Evolutionary conservation across 2,113 vertebrate genomes (phyloP), one percentile per base, ranked within the genome.

Genomic region (Poicephalus meyeri): DNA sequence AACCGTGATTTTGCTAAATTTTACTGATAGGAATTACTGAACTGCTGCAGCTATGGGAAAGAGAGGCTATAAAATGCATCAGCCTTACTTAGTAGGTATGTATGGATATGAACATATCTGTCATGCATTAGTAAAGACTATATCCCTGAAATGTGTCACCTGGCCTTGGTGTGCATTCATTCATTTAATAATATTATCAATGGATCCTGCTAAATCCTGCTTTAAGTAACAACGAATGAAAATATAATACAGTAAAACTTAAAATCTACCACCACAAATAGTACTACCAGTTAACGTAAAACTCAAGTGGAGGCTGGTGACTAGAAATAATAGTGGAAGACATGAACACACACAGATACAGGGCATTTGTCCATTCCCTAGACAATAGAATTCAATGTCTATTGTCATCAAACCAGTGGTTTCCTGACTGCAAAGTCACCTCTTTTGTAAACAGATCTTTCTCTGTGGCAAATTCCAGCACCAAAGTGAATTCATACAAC

Each of bases 321-420:
- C 35, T 65, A 52, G 56, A 81, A 92, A 28, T 5, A 16, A 49
- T 13, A 6, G 17, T 66, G 31, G 52, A 28, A 93, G 47, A 39
- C 35, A 23, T 3, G n/a, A 79, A 49, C 28, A 39, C 14, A 7
- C 13, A 24, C 16, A 53, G 35, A 60, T 13, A 37, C 0, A 0
- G 29, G 29, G 5, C 26, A 16, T 25, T 83, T 56, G 41, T 55
- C 47, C 28, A 49, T 10, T 8, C 39, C 47, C 24, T 44, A 47
- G 10, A 83, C n/a, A 73, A 63, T 10, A 0, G 0, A 28, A 17
- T 44, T 74, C 71, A 73, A 39, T 24, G 44, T 9, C 9, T 64
- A 20, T 42, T 80, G 29, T 72, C 56, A 61, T 81, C 73, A 81
- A 55, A 87, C 20, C 28, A 60, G n/a, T 16, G 44, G 33, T 70